Percentiles rank a stretch among this genome's conserved stretches.
These are phyloP conservation scores for Atta texana DNA, from an alignment of 1,140 invertebrate genomes.

Conservation along the genomic window DNA sequence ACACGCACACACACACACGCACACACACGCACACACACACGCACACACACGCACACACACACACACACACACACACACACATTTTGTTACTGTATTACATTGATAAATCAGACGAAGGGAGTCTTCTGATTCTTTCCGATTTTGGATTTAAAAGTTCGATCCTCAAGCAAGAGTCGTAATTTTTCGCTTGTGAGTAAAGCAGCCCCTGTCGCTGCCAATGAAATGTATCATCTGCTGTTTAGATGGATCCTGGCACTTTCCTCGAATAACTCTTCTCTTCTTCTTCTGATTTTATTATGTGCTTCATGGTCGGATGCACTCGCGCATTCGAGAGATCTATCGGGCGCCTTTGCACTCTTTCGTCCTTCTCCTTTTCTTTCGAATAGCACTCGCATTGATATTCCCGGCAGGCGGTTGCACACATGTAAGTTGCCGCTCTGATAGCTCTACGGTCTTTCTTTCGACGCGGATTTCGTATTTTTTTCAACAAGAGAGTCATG, in stretches of 20 bases:
- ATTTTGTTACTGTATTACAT: slow-evolving; percentile 16
- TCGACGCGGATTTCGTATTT: slow-evolving; percentile 30
- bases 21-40: no score
- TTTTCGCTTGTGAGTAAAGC: slow-evolving; percentile 19
- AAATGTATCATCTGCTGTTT: neutral
- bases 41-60: neutral
- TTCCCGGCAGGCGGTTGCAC: neutral
- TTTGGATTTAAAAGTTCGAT: slow-evolving; percentile 7
- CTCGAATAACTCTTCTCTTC: neutral
- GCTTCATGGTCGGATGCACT: neutral
- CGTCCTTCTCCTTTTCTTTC: slow-evolving; percentile 35
- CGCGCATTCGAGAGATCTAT: neutral
- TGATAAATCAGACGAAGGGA: slow-evolving; percentile 12
- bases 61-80: neutral
- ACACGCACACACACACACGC: no score
- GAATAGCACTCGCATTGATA: slow-evolving; percentile 17
- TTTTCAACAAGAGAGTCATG: slow-evolving; percentile 9
- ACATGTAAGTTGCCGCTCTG: neutral
- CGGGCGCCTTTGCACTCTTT: slow-evolving; percentile 54
- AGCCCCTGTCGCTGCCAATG: neutral
- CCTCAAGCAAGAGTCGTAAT: slow-evolving; percentile 1
- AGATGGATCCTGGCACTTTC: neutral
- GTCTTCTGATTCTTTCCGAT: neutral
- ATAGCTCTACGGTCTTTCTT: slow-evolving; percentile 10
- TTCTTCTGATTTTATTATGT: slow-evolving; percentile 16